Evolutionary conservation across 1,140 invertebrate species (phyloP), one percentile per base, ranked within the genome.

Genomic region (Mercenaria mercenaria): DNA sequence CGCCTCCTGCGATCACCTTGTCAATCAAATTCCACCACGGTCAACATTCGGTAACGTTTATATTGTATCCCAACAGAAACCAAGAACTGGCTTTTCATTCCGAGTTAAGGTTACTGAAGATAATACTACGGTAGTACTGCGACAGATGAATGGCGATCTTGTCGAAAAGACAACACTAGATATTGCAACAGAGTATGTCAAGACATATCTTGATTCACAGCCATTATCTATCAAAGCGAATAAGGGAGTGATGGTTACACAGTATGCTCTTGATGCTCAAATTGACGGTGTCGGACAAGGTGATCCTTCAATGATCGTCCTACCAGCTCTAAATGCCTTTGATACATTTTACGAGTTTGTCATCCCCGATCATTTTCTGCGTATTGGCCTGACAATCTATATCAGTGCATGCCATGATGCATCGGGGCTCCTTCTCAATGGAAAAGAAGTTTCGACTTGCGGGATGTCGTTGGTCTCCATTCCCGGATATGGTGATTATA

Each of bases 171-270:
- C 1, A n/a, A 56, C 50, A 26, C 34, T 79, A 10, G 32, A 79
- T 79, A 20, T 56, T 56, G 2, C 1, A 50, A 52, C 76, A 0
- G 76, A 79, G 18, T 79, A 32, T 39, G 47, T 79, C 2, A 50
- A 50, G 8, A 59, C 8, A 6, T 26, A 52, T 23, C 32, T 56
- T 34, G 76, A 79, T 56, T 52, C 47, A 3, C 18, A 37, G 4
- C 34, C 76, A 18, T 18, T 52, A 1, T 79, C 76, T 56, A 50
- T 79, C 13, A 29, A 29, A 76, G 39, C 39, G 15, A 26, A 52
- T 56, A 79, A 79, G 29, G 76, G 76, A 6, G 29, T 56, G 15
- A 79, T 79, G 76, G 76, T 79, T 15, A 79, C 76, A 13, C 76
- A 79, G 32, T 79, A 79, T 20, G 76, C 76, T 13, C 29, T 79